Percentiles rank a stretch among this genome's conserved stretches.
Conservation (phyloP, 2,113 vertebrate species). For the Neomonachus schauinslandi region DNA sequence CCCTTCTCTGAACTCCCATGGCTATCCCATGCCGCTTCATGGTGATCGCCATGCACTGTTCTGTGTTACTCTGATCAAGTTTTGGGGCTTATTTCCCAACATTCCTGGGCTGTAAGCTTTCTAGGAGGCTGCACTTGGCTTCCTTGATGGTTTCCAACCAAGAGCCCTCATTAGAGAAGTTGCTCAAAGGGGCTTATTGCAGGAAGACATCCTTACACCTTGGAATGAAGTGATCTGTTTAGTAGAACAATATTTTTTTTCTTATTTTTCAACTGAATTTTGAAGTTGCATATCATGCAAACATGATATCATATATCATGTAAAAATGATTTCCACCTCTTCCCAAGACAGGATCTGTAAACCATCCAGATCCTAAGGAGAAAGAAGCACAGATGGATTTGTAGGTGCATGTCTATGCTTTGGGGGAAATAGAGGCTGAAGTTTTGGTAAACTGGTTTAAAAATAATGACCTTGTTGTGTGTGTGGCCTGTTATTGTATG, state of each 20-base stretch:
- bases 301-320: no score
- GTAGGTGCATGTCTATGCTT: not conserved
- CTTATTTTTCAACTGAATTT: conserved; percentile 19
- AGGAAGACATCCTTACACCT: not conserved
- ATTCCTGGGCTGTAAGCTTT: no score
- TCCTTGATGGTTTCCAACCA: not conserved
- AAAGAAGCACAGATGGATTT: not conserved
- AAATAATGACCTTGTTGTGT: not conserved
- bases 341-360: not conserved
- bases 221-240: not conserved
- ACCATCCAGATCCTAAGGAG: not conserved
- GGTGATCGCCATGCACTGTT: accelerated
- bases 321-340: not conserved
- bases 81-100: not conserved
- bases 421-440: not conserved
- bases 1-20: not conserved
- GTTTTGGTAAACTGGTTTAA: conserved; percentile 42
- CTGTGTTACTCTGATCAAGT: no score
- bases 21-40: accelerated
- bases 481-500: not conserved
- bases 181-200: not conserved
- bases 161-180: not conserved
- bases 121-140: not conserved
- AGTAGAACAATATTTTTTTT: not conserved
- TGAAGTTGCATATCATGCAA: not conserved